Evolutionary conservation across 1,140 invertebrate species (phyloP).

Genomic region (Trichomalopsis sarcophagae): DNA sequence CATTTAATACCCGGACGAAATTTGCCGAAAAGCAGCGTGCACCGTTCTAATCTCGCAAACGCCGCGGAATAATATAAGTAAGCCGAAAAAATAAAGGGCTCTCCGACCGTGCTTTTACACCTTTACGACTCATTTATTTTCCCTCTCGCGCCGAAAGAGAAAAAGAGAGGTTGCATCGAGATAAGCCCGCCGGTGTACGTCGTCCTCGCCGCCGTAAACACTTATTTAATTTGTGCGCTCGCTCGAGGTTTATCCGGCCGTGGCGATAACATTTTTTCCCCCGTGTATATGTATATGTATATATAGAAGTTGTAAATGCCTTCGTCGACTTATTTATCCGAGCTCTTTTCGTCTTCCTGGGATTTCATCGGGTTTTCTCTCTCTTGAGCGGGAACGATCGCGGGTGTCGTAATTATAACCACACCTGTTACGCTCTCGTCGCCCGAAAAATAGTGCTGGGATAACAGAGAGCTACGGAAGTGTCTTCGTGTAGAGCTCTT

Average conservation of each 20-base stretch:
- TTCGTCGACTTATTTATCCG: neutral
- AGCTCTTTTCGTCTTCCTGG: neutral
- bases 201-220: constrained; percentile 11
- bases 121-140: constrained; percentile 16
- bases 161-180: constrained; percentile 11
- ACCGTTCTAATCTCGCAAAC: neutral
- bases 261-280: constrained; percentile 13
- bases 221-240: constrained; percentile 25
- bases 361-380: neutral
- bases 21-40: neutral
- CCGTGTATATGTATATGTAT: neutral
- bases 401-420: constrained; percentile 24
- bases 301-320: neutral
- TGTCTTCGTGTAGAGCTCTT: neutral
- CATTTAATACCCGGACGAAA: neutral
- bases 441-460: too few species aligned
- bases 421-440: constrained; percentile 2
- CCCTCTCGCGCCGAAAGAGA: neutral
- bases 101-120: too few species aligned
- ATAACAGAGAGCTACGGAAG: neutral
- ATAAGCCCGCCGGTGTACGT: neutral
- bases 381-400: neutral
- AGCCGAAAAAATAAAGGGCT: constrained; percentile 1
- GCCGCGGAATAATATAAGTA: neutral
- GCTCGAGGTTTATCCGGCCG: too few species aligned